Evolutionary conservation across 2,113 vertebrate species (phyloP).

Genomic region (Zosterops pallidus): DNA sequence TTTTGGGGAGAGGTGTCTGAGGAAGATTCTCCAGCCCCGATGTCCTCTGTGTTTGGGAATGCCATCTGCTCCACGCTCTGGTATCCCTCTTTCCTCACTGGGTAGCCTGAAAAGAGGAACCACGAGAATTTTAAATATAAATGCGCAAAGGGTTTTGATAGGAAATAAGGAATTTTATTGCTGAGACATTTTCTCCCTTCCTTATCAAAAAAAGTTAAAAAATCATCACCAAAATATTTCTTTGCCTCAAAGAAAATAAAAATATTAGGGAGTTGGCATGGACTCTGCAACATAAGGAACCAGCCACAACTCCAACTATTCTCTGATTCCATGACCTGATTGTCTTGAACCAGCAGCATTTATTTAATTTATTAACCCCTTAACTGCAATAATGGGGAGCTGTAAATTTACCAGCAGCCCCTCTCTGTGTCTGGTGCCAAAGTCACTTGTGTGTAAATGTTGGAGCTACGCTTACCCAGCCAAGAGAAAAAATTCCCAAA

Average conservation of each 20-base stretch:
- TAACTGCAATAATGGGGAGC: fast-evolving
- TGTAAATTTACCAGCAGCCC: neutral
- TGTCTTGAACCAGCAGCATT: neutral
- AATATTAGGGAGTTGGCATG: neutral
- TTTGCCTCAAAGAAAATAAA: neutral
- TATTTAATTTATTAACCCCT: neutral
- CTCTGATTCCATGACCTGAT: neutral
- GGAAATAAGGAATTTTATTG: neutral
- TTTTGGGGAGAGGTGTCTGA: constrained; percentile 33
- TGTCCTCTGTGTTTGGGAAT: constrained; percentile 63
- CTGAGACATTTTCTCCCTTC: neutral
- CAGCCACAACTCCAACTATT: neutral
- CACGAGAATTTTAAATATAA: neutral
- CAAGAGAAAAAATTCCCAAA: neutral
- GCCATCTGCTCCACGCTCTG: constrained; percentile 62
- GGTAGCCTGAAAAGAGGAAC: constrained; percentile 76
- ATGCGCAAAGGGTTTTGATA: neutral
- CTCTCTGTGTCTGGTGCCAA: neutral
- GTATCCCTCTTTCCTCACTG: constrained; percentile 78
- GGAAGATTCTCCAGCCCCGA: neutral
- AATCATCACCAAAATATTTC: neutral
- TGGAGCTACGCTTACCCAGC: neutral
- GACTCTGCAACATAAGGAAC: fast-evolving
- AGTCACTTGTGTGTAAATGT: fast-evolving
- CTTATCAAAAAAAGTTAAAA: neutral